phyloP scores from a whole-genome alignment of 2,888 invertebrate species.

The Xanthorhoe designata region DNA sequence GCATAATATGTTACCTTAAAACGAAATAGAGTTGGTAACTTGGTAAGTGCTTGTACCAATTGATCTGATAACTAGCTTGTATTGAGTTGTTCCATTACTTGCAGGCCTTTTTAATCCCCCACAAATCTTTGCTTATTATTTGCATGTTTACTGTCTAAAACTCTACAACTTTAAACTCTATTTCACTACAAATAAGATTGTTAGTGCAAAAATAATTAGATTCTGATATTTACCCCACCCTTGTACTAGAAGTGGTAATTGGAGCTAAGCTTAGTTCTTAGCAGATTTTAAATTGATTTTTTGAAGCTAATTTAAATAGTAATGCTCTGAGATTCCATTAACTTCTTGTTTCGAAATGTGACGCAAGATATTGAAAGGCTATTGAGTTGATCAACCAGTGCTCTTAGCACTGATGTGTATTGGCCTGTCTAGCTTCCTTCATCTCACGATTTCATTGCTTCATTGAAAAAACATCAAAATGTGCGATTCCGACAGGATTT shows the following conservation, averaged over 20 bases:
- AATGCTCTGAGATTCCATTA: constrained; percentile 27
- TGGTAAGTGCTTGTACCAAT: not conserved
- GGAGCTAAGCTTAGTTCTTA: constrained; percentile 50
- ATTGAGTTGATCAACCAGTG: constrained; percentile 2
- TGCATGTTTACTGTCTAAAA: not conserved
- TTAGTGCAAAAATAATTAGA: not conserved
- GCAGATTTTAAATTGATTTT: constrained; percentile 29
- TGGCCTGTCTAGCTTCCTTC: not conserved
- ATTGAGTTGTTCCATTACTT: constrained; percentile 18
- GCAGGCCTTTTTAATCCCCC: constrained; percentile 8
- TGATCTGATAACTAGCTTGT: constrained; percentile 9
- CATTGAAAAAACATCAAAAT: too few species aligned
- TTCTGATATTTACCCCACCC: not conserved
- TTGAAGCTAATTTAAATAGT: constrained; percentile 26
- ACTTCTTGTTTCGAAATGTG: constrained; percentile 30
- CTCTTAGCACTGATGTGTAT: constrained; percentile 8
- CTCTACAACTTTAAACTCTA: constrained; percentile 5
- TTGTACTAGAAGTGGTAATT: constrained; percentile 25
- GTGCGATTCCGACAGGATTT: too few species aligned
- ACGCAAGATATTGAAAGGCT: constrained; percentile 17
- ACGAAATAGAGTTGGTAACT: too few species aligned
- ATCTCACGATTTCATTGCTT: too few species aligned
- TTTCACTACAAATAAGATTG: not conserved
- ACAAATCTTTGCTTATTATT: constrained; percentile 12
- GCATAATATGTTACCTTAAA: too few species aligned